These are phyloP conservation scores for Phyllostomus hastatus DNA, from an alignment of 2,113 vertebrate genomes.

Conservation along the genomic window DNA sequence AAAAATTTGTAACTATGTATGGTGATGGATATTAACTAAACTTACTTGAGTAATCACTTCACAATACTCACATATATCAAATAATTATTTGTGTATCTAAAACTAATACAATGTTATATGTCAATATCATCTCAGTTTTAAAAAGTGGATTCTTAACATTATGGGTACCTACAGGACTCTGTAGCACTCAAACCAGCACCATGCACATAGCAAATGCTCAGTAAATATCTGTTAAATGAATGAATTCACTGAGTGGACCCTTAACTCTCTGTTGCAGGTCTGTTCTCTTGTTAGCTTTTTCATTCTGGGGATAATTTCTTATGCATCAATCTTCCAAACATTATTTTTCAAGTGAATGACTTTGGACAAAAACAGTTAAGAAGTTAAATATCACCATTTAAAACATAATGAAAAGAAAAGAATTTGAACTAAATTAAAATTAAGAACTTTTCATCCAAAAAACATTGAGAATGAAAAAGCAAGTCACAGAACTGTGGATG, in stretches of 20 bases:
- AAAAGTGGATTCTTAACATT: conserved; percentile 23
- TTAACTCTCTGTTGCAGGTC: neutral
- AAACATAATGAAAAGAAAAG: conserved; percentile 49
- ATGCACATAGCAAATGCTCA: neutral
- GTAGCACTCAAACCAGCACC: neutral
- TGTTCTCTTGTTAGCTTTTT: conserved; percentile 8
- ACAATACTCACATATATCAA: neutral
- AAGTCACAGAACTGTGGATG: conserved; percentile 20
- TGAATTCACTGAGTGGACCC: neutral
- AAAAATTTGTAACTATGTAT: neutral
- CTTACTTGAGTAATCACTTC: neutral
- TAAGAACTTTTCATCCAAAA: conserved; percentile 34
- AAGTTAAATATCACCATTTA: conserved; percentile 38
- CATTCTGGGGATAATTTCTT: neutral
- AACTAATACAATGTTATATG: neutral
- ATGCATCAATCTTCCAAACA: neutral
- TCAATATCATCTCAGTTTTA: neutral
- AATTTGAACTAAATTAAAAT: conserved; percentile 33
- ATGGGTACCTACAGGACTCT: neutral
- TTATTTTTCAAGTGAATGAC: conserved; percentile 34
- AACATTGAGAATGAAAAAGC: conserved; percentile 6
- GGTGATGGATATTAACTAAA: neutral
- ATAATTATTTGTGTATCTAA: neutral
- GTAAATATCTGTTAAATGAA: neutral
- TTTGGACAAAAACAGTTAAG: neutral